phyloP scores from a whole-genome alignment of 2,888 invertebrate genomes.

The Syrista parreyssii region DNA sequence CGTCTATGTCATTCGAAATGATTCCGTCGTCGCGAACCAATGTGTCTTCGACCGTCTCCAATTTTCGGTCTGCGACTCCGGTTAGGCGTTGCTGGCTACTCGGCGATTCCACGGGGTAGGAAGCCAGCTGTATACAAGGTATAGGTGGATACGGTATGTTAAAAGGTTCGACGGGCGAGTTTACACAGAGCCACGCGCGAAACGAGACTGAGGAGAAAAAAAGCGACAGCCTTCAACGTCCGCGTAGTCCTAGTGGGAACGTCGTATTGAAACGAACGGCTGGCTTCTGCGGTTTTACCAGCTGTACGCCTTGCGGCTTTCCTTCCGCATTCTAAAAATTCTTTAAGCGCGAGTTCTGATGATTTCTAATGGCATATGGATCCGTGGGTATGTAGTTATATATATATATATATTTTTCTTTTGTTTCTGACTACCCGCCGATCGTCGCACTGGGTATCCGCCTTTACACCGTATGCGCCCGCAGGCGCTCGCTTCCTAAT shows the following conservation, averaged over 20 bases:
- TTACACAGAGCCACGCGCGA: slow-evolving; percentile 8
- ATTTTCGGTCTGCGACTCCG: not conserved
- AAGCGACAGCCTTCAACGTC: slow-evolving; percentile 38
- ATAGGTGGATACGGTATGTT: not conserved
- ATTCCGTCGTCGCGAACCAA: not conserved
- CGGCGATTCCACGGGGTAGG: not conserved
- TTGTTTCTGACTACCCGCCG: slow-evolving; percentile 21
- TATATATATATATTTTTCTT: slow-evolving; percentile 29
- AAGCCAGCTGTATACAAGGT: not conserved
- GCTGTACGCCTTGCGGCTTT: slow-evolving; percentile 52
- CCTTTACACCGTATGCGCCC: not conserved
- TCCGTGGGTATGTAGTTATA: not conserved
- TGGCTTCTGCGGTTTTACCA: slow-evolving; percentile 54
- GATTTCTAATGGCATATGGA: slow-evolving; percentile 43
- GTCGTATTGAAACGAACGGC: slow-evolving; percentile 48
- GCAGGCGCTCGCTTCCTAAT: not conserved
- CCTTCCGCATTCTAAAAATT: slow-evolving; percentile 61
- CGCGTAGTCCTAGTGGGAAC: slow-evolving; percentile 24
- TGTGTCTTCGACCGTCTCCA: not conserved
- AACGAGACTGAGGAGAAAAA: slow-evolving; percentile 31
- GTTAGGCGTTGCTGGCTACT: not conserved
- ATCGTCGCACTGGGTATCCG: not conserved
- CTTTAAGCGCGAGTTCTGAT: slow-evolving; percentile 42
- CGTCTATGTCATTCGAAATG: not conserved
- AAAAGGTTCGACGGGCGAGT: not conserved